Percentiles rank a stretch among this genome's conserved stretches.
These are phyloP conservation scores for Scaptomyza montana DNA, from an alignment of 1,140 invertebrate genomes.

Conservation along the genomic window DNA sequence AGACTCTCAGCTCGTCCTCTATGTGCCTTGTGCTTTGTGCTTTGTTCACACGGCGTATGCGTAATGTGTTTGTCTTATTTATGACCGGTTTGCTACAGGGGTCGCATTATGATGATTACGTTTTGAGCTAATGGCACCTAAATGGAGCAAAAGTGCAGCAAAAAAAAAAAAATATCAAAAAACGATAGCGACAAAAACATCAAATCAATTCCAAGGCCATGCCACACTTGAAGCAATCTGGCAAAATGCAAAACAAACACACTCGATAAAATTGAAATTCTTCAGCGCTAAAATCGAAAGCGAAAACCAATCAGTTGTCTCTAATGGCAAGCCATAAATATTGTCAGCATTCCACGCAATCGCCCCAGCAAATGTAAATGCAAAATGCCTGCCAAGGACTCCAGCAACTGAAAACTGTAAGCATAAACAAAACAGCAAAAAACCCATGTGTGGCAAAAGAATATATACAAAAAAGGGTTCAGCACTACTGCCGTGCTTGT, in stretches of 20 bases:
- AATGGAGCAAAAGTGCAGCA: constrained; percentile 51
- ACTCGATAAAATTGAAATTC: constrained; percentile 69
- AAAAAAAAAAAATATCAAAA: too few relatives aligned
- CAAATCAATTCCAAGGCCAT: constrained; percentile 53
- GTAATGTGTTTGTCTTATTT: constrained; percentile 79
- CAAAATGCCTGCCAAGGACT: constrained; percentile 40
- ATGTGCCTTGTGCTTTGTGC: constrained; percentile 5
- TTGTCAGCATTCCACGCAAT: constrained; percentile 45
- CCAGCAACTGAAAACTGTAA: constrained; percentile 1
- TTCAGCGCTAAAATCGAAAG: constrained; percentile 57
- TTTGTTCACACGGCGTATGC: constrained; percentile 61
- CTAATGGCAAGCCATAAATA: constrained; percentile 80
- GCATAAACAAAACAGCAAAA: constrained; percentile 9
- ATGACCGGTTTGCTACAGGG: constrained; percentile 67
- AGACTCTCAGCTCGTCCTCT: background rate
- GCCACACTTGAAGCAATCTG: constrained; percentile 38
- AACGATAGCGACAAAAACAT: background rate
- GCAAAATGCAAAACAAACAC: constrained; percentile 49
- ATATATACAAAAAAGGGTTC: constrained; percentile 28
- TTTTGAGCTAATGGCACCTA: constrained; percentile 73
- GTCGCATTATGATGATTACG: constrained; percentile 77
- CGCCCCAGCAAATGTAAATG: constrained; percentile 23
- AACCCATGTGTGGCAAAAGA: constrained; percentile 32
- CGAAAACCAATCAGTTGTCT: constrained; percentile 78
- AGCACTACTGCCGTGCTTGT: constrained; percentile 23